Percentiles rank a stretch among this genome's conserved stretches.
phyloP scores from a whole-genome alignment of 1,140 invertebrate genomes.

The Leptopilina clavipes region DNA sequence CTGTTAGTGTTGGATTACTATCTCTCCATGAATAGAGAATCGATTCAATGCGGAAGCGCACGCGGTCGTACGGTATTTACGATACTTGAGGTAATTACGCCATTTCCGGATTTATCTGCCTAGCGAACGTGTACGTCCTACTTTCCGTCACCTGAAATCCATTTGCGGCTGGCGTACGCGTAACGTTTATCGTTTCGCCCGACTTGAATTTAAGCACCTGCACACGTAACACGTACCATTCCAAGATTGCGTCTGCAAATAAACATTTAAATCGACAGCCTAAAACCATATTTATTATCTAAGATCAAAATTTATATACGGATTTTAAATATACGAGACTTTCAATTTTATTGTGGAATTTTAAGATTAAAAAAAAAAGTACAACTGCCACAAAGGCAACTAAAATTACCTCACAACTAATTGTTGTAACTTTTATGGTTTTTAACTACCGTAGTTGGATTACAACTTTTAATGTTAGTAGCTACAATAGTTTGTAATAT shows the following conservation, averaged over 20 bases:
- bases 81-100: constrained; percentile 29
- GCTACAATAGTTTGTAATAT: too few species aligned
- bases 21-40: constrained; percentile 26
- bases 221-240: not conserved
- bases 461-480: too few species aligned
- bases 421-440: too few species aligned
- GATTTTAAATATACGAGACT: too few species aligned
- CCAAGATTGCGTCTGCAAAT: not conserved
- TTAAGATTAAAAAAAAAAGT: too few species aligned
- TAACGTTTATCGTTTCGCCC: constrained; percentile 18
- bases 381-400: too few species aligned
- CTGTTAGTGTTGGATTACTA: not conserved
- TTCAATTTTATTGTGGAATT: too few species aligned
- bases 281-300: not conserved
- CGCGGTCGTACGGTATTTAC: constrained; percentile 29
- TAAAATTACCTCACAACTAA: too few species aligned
- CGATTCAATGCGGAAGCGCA: constrained; percentile 5
- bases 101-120: constrained; percentile 23
- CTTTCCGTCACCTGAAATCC: constrained; percentile 25
- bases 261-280: not conserved
- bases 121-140: constrained; percentile 21
- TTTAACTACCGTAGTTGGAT: too few species aligned
- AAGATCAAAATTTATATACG: constrained; percentile 7
- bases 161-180: constrained; percentile 11
- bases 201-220: constrained; percentile 14